Conservation (phyloP, 2,113 vertebrate species). For the Nansenia antarctica region DNA sequence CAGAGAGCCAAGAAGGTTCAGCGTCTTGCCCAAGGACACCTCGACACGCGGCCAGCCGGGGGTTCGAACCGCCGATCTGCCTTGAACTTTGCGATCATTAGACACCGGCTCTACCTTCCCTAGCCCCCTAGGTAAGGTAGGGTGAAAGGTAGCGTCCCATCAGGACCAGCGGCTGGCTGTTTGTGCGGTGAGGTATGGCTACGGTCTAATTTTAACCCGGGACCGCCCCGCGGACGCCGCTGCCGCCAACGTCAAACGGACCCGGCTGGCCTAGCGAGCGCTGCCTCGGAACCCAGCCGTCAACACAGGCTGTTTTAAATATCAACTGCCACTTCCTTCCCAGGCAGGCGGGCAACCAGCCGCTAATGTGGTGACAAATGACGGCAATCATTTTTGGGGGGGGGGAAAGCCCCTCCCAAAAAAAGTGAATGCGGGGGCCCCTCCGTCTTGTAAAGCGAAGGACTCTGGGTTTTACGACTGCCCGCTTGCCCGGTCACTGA, state of each 20-base stretch:
- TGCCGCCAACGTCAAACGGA: conserved; percentile 33
- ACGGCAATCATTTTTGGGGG: conserved; percentile 70
- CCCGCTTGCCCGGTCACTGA: conserved; percentile 57
- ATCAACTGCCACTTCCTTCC: conserved; percentile 57
- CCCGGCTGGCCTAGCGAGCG: not conserved
- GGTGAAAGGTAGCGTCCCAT: no score
- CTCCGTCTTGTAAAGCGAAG: conserved; percentile 62
- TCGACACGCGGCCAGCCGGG: no score
- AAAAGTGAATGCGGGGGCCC: conserved; percentile 53
- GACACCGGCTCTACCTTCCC: no score
- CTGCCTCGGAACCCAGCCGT: conserved; percentile 36
- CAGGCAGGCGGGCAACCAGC: conserved; percentile 53
- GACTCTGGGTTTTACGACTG: conserved; percentile 65
- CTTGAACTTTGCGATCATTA: no score
- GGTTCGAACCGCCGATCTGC: no score
- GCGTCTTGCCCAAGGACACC: no score
- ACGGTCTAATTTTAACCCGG: conserved; percentile 62
- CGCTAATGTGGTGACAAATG: conserved; percentile 66
- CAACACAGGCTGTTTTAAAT: conserved; percentile 61
- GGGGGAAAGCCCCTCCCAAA: conserved; percentile 61
- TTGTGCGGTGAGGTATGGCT: conserved; percentile 52
- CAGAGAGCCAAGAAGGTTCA: no score
- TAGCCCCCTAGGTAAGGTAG: no score
- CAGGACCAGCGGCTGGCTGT: not conserved
- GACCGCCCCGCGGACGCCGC: conserved; percentile 46